Percentiles rank a stretch among this genome's conserved stretches.
Conservation (phyloP, 37 sponge, comb jelly and placozoan genomes). For the Diacarnus erythraeanus region DNA sequence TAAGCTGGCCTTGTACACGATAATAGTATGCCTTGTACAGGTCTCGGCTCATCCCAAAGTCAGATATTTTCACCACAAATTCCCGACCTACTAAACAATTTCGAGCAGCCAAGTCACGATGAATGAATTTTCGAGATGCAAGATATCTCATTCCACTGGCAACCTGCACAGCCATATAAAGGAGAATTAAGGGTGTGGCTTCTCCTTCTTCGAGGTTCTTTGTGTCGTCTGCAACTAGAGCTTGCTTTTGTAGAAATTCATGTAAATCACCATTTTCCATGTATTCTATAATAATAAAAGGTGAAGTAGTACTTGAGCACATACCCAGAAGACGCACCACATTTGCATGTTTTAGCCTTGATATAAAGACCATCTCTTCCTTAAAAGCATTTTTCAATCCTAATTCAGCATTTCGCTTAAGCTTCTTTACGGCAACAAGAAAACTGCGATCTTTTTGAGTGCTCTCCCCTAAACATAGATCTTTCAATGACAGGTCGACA, state of each 20-base stretch:
- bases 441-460: conserved; percentile 48
- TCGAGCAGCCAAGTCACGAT: conserved; percentile 83
- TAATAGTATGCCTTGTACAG: conserved; percentile 73
- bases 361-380: conserved; percentile 77
- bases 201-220: conserved; percentile 16
- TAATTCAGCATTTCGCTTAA: conserved; percentile 51
- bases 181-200: conserved; percentile 52
- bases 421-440: conserved; percentile 80
- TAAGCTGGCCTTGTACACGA: conserved; percentile 47
- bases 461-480: conserved; percentile 30
- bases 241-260: conserved; percentile 72
- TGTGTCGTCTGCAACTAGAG: conserved; percentile 30
- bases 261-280: conserved; percentile 93
- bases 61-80: conserved; percentile 82
- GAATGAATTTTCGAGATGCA: conserved; percentile 67
- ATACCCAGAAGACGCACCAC: conserved; percentile 77
- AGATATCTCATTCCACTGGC: conserved; percentile 89
- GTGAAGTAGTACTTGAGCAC: conserved; percentile 10
- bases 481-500: conserved; percentile 55
- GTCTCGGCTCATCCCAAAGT: conserved; percentile 90
- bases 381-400: conserved; percentile 53
- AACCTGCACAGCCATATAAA: conserved; percentile 80
- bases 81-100: conserved; percentile 85
- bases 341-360: conserved; percentile 67
- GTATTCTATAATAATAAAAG: conserved; percentile 85